These are phyloP conservation scores for Pseudomyrmex sp. DNA, from an alignment of 1,140 invertebrate genomes.

Conservation along the genomic window DNA sequence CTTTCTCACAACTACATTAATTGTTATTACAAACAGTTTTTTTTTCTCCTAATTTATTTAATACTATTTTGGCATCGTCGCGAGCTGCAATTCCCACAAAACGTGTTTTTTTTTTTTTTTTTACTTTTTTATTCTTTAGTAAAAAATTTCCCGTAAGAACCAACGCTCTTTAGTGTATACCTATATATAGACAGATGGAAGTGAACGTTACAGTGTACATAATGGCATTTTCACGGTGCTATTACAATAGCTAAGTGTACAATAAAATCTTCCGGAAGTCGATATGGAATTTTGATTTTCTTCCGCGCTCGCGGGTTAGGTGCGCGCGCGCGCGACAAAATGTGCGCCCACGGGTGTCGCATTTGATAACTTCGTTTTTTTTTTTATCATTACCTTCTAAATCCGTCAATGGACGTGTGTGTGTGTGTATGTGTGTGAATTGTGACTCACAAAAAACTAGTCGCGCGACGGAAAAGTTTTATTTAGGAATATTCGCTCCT, in stretches of 20 bases:
- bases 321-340: background rate
- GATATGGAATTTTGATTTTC: constrained; percentile 55
- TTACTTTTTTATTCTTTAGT: constrained; percentile 54
- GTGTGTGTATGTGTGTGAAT: too few relatives aligned
- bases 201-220: constrained; percentile 17
- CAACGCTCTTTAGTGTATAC: constrained; percentile 40
- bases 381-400: too few relatives aligned
- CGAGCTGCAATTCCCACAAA: constrained; percentile 72
- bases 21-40: constrained; percentile 45
- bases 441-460: too few relatives aligned
- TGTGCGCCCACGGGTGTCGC: background rate
- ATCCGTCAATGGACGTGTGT: too few relatives aligned
- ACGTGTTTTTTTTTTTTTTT: too few relatives aligned
- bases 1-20: background rate
- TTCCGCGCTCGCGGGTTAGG: background rate
- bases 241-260: constrained; percentile 30
- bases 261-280: constrained; percentile 25
- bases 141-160: constrained; percentile 71
- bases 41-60: constrained; percentile 81
- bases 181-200: constrained; percentile 45
- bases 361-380: too few relatives aligned
- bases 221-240: constrained; percentile 21
- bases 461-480: too few relatives aligned
- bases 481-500: too few relatives aligned
- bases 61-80: constrained; percentile 85